Conservation (phyloP, 1,140 invertebrate genomes). For the Schlechtendalia chinensis region DNA sequence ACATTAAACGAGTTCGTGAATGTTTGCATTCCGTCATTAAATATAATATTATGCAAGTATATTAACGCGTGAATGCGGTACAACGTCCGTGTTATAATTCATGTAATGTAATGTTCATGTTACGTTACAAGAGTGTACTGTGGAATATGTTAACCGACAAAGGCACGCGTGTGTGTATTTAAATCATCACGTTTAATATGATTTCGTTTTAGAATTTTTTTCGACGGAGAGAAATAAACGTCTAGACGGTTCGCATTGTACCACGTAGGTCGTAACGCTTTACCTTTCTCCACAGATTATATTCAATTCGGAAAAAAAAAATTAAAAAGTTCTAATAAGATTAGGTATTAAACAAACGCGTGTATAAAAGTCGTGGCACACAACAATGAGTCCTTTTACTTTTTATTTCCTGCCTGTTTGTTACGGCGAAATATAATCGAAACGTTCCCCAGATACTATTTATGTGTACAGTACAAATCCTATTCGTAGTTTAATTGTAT, state of each 20-base stretch:
- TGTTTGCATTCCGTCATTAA: not conserved
- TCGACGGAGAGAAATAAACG: too few relatives aligned
- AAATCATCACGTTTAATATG: not conserved
- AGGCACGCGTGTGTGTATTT: not conserved
- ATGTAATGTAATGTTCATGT: not conserved
- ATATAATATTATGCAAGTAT: not conserved
- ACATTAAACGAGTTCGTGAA: not conserved
- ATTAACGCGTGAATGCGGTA: not conserved
- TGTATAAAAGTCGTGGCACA: not conserved
- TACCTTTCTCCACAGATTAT: constrained; percentile 11
- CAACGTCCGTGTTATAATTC: not conserved
- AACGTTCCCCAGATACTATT: not conserved
- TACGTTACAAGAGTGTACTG: not conserved
- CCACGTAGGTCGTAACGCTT: not conserved
- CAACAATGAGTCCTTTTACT: not conserved
- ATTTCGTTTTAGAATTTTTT: not conserved
- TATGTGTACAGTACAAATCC: not conserved
- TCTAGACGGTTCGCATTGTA: not conserved
- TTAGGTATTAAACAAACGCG: not conserved
- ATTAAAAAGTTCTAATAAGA: not conserved
- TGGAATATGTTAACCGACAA: not conserved
- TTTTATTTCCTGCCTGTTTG: not conserved
- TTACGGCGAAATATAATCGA: not conserved
- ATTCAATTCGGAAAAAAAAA: not conserved
- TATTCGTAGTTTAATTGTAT: not conserved